Base-by-base conservation (phyloP, 37 sponge, comb jelly and placozoan species). In the Cliona cf. orientalis region DNA sequence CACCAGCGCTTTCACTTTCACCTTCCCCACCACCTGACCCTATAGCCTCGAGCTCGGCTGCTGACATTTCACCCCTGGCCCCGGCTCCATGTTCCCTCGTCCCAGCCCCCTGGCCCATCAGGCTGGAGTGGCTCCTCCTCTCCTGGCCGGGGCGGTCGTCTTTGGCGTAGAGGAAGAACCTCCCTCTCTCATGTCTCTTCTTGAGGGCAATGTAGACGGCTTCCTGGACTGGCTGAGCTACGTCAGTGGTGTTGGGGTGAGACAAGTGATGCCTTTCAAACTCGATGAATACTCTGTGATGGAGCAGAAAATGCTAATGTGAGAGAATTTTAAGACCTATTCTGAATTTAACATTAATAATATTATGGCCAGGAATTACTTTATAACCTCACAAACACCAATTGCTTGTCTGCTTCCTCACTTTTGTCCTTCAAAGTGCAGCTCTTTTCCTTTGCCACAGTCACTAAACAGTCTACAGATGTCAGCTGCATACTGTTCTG, bases 371-470 rank as follows among this genome's bases (percentile, higher is more conserved):
- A 38, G 3, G 23, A 68, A 37, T 5, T 33, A 36, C 41, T 68
- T n/a, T 37, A 9, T 62, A n/a, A n/a, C 23, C 6, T 25, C 7
- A 25, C 23, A 25, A 11, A 6, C 19, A 25, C 12, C 6, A 25
- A 25, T 6, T 62, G 64, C 9, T 43, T 49, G 45, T 19, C 55
- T 49, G 55, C 17, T 11, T 17, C 5, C 82, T 44, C 64, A 92
- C 93, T 85, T 92, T 42, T 60, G 41, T 5, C 71, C 71, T 34
- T 92, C 82, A 88, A 92, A 92, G 73, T 81, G 75, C 26, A 92
- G 81, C 29, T 53, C 40, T 58, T 88, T 92, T 28, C 93, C 93
- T 33, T 71, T 33, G 21, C 80, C 89, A 76, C 75, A 80, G 29
- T 77, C 56, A 26, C 59, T 75, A 66, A 92, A 85, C 71, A 88